A percentile compares a stretch with the other conserved stretches of the same genome.
phyloP scores from a whole-genome alignment of 1,140 invertebrate species.

The Leptinotarsa lineolata region DNA sequence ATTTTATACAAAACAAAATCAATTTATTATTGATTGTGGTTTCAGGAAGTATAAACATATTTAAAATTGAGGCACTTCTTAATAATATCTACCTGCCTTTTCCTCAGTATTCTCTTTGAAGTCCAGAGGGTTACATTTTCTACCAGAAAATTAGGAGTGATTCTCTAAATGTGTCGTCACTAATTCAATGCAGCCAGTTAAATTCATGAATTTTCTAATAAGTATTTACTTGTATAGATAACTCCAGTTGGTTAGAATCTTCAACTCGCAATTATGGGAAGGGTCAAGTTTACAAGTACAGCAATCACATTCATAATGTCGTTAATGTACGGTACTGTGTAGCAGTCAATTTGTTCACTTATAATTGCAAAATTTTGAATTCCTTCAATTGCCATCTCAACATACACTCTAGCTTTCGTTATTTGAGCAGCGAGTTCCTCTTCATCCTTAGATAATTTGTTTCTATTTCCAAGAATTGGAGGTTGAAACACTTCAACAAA shows the following conservation, averaged over 20 bases:
- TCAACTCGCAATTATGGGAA: background rate
- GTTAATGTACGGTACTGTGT: slow-evolving; percentile 27
- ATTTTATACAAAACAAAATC: too few relatives aligned
- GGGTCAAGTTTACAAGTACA: background rate
- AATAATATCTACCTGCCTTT: too few relatives aligned
- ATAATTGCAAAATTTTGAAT: slow-evolving; percentile 34
- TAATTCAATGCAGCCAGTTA: too few relatives aligned
- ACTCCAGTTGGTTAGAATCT: background rate
- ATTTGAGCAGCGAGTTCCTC: background rate
- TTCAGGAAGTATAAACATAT: too few relatives aligned
- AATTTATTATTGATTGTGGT: too few relatives aligned
- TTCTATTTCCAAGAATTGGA: slow-evolving; percentile 16
- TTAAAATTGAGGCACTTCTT: too few relatives aligned
- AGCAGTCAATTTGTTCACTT: background rate
- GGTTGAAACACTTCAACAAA: slow-evolving; percentile 27
- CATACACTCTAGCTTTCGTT: slow-evolving; percentile 25
- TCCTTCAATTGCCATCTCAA: slow-evolving; percentile 26
- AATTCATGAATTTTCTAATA: too few relatives aligned
- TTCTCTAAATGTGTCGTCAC: too few relatives aligned
- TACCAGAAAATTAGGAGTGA: too few relatives aligned
- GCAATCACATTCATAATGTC: slow-evolving; percentile 42
- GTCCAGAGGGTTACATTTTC: too few relatives aligned
- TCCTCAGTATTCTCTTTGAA: too few relatives aligned
- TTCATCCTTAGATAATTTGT: background rate
- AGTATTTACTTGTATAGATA: too few relatives aligned